Conservation (phyloP, 2,888 invertebrate species). For the Drosophila atripex region DNA sequence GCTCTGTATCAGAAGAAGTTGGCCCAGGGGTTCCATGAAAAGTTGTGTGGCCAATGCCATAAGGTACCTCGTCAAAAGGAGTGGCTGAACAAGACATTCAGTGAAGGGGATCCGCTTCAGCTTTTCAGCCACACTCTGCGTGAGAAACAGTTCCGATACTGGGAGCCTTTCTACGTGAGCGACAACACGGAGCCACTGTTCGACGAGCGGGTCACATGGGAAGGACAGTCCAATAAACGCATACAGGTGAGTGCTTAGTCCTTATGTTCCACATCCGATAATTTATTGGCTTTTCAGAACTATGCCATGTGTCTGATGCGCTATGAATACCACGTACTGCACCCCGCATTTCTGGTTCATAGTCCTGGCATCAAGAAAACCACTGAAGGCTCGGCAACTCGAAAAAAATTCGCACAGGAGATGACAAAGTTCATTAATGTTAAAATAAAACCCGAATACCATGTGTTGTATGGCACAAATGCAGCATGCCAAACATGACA, state of each 20-base stretch:
- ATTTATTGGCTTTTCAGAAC: conserved; percentile 85
- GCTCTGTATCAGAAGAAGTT: conserved; percentile 37
- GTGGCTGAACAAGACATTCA: conserved; percentile 51
- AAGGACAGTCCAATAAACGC: conserved; percentile 87
- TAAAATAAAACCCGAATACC: conserved; percentile 91
- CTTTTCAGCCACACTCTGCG: conserved; percentile 90
- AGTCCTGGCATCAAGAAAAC: conserved; percentile 92
- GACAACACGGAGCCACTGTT: conserved; percentile 94
- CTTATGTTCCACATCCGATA: not conserved
- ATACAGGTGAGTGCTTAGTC: conserved; percentile 67
- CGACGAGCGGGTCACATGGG: conserved; percentile 96
- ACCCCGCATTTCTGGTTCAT: conserved; percentile 94
- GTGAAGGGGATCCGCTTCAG: conserved; percentile 39
- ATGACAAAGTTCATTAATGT: conserved; percentile 86
- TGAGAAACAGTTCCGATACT: conserved; percentile 88
- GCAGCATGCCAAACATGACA: conserved; percentile 85
- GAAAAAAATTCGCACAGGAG: conserved; percentile 84
- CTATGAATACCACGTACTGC: conserved; percentile 94
- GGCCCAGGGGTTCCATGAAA: conserved; percentile 67
- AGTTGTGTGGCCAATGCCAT: conserved; percentile 68
- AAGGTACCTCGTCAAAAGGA: conserved; percentile 51
- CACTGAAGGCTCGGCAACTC: conserved; percentile 86
- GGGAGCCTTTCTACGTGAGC: conserved; percentile 97
- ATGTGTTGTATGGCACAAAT: conserved; percentile 90
- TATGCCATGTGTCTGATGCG: conserved; percentile 93